Evolutionary conservation across 2,797 vertebrate species (phyloP).

Genomic region (Zenarchopterus dispar): DNA sequence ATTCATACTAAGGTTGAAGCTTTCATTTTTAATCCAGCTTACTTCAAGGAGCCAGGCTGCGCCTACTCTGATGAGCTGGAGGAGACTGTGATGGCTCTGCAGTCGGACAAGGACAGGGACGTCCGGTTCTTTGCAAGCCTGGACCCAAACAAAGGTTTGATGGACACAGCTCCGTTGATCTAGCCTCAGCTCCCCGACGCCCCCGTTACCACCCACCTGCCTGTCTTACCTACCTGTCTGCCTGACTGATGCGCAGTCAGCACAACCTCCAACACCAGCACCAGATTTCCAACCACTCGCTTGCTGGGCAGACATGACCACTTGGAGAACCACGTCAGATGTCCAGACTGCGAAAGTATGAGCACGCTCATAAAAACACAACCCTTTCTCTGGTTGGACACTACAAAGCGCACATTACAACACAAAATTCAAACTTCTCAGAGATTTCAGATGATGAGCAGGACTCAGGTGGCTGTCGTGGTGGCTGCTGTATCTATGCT

Average conservation of each 20-base stretch:
- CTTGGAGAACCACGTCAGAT: conserved; percentile 46
- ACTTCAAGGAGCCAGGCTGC: conserved; percentile 90
- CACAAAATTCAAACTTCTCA: conserved; percentile 35
- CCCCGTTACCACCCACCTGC: conserved; percentile 52
- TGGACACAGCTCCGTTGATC: conserved; percentile 82
- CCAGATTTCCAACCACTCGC: conserved; percentile 56
- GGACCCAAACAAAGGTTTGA: conserved; percentile 82
- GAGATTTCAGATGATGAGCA: conserved; percentile 67
- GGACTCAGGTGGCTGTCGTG: conserved; percentile 66
- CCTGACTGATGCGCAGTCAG: conserved; percentile 64
- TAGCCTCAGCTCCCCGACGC: conserved; percentile 44
- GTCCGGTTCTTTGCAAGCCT: conserved; percentile 90
- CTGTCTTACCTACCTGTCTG: conserved; percentile 66
- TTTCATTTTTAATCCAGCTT: conserved; percentile 69
- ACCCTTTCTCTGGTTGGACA: conserved; percentile 54
- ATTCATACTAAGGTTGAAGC: neutral
- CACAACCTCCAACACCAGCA: conserved; percentile 73
- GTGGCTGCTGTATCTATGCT: conserved; percentile 43
- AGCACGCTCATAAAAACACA: conserved; percentile 43
- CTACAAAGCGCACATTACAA: conserved; percentile 46
- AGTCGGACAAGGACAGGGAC: conserved; percentile 90
- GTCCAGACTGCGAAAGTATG: conserved; percentile 32
- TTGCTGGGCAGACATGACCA: conserved; percentile 59
- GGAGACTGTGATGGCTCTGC: conserved; percentile 87
- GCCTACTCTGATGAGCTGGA: conserved; percentile 90